Percentiles rank a stretch among this genome's conserved stretches.
Conservation (phyloP, 2,888 invertebrate genomes). For the Notocelia uddmanniana region DNA sequence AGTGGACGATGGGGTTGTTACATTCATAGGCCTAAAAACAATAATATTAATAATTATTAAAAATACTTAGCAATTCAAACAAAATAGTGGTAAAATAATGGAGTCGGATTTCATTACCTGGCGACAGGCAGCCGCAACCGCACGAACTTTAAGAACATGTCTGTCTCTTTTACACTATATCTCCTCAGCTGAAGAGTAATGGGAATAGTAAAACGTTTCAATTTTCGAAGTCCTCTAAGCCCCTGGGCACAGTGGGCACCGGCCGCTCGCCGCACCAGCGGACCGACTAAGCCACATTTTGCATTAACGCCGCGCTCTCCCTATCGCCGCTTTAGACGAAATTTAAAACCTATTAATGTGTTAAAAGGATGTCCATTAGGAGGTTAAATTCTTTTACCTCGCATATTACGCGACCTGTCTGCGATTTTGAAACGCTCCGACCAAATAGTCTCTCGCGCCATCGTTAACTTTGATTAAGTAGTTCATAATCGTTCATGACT, state of each 20-base stretch:
- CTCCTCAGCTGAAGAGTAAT: not conserved
- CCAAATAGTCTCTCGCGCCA: conserved; percentile 41
- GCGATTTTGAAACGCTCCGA: conserved; percentile 40
- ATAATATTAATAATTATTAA: not conserved
- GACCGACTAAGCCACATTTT: conserved; percentile 47
- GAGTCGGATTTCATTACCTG: conserved; percentile 31
- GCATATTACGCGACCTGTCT: conserved; percentile 58
- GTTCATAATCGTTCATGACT: conserved; percentile 44
- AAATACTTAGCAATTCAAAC: conserved; percentile 1
- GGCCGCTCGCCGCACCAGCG: conserved; percentile 21
- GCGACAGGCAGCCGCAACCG: conserved; percentile 18
- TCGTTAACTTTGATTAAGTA: conserved; percentile 44
- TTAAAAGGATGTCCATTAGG: conserved; percentile 75
- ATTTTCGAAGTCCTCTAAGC: conserved; percentile 11
- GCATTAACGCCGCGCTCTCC: conserved; percentile 50
- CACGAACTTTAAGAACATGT: conserved; percentile 22
- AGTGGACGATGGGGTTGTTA: no score
- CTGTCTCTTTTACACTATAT: conserved; percentile 14
- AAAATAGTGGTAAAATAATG: conserved; percentile 5
- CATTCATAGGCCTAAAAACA: no score
- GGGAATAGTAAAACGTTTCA: conserved; percentile 4
- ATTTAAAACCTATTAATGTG: conserved; percentile 75
- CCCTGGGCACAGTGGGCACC: not conserved
- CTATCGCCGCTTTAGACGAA: conserved; percentile 56
- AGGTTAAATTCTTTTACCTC: conserved; percentile 68